Evolutionary conservation across 2,888 invertebrate species (phyloP), one percentile per base, ranked within the genome.

Genomic region (Tetragonisca angustula): DNA sequence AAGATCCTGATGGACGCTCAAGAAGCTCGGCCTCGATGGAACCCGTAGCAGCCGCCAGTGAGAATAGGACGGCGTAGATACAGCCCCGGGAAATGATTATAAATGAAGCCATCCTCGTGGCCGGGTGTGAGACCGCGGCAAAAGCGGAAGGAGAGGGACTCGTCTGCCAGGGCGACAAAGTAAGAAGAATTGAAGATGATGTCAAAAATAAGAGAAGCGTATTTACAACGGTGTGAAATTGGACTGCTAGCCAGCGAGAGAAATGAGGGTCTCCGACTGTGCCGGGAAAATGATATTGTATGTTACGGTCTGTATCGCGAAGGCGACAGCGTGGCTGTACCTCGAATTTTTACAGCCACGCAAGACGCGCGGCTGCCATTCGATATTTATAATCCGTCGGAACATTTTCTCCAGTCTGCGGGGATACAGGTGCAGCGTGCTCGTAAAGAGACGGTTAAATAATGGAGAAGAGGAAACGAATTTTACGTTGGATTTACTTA

Each of bases 151-250:
- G 83, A 83, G 87, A 89, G 89, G 87, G 90, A 91, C 89, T 90
- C 87, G 87, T 89, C 89, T 90, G 91, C 88, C 90, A 81, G 87
- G 90, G 88, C 92, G 92, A 93, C 93, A 94, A 94, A 94, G 93
- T 94, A 94, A 94, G 94, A 93, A 93, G 92, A 92, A 94, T 94
- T 92, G 93, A 91, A 92, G 93, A 92, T 91, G 92, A 93, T 93
- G 94, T 92, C 93, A 93, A 93, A 93, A 93, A 92, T 93, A 92
- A 92, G 92, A 91, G 91, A 93, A 92, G 91, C 92, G 93, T 93
- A 93, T 93, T 93, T 93, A 93, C 93, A 93, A 93, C 93, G 89
- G 93, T 93, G 93, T 93, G 93, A 93, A 93, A 93, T 93, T 93
- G 93, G 93, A 93, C 92, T 92, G 91, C 90, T 92, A 90, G 89